Base-by-base conservation (phyloP, 2,888 invertebrate genomes). In the Pollenia griseotomentosa region DNA sequence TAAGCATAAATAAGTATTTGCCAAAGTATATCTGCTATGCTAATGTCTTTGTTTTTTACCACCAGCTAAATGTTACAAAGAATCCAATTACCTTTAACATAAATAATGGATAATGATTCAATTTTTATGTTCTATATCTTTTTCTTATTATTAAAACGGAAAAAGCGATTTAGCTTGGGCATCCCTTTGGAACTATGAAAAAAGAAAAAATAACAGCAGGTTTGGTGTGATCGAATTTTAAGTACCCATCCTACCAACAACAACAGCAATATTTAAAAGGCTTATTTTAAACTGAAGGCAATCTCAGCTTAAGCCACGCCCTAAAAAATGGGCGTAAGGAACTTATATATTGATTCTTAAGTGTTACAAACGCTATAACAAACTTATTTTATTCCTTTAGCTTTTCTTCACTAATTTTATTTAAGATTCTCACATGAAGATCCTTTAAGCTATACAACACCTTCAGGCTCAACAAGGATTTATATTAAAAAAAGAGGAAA, bases 21-120 rank as follows among this genome's bases (percentile, higher is more conserved):
- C 16, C 16, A 65, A 44, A 14, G 44, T 53, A 48, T 23, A n/a
- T 33, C 14, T 10, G 0, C 9, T 5, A 40, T n/a, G 1, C 23
- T 57, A 19, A 1, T 4, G 33, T 3, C 2, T 33, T 33, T 33
- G 33, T 33, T 33, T 33, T 19, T 19, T 19, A 23, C 23, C 23
- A 23, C 2, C 23, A 23, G 33, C 33, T 33, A 6, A 33, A 33
- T 6, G 3, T 3, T 33, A 2, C 2, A 40, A 61, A 65, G 44
- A 55, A 44, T 11, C 5, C 44, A 44, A 44, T 65, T 23, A 63
- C 42, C 71, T n/a, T 63, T 53, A 71, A n/a, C 16, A n/a, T 51
- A 57, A 19, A 16, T 55, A 19, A 81, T 81, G 66, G 55, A 66
- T 81, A 65, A 65, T 79, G 46, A 7, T 55, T 73, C 53, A 80